Base-by-base conservation (phyloP, 2,888 invertebrate genomes). In the Disparrhopalites patrizii region DNA sequence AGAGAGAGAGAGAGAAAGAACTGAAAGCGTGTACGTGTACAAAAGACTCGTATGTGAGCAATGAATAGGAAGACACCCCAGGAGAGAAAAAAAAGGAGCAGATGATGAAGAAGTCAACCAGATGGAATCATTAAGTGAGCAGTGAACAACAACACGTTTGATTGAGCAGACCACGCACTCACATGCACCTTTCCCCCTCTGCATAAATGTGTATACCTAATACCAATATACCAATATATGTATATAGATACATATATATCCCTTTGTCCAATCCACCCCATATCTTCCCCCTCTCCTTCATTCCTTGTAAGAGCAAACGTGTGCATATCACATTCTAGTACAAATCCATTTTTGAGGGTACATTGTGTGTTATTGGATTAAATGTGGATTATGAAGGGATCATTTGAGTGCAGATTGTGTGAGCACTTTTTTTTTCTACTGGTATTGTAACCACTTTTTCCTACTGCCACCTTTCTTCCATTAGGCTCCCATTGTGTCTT, bases 51-150 rank as follows among this genome's bases (percentile, higher is more conserved):
- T 2, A 18, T 47, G 18, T 47, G 7, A 2, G 20, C 23, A 33
- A 36, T 55, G 8, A 18, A 33, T 33, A 23, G 20, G 36, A 1
- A 55, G 18, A 31, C 50, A 43, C 60, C 60, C 47, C 47, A 60
- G 43, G 60, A 60, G 60, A 51, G 36, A n/a, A 30, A n/a, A n/a
- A n/a, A n/a, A n/a, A 51, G 36, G 36, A 52, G 30, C 2, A 54
- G 51, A 61, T 61, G 61, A 61, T 61, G 61, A 61, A 61, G 61
- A 61, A 61, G 61, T 61, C 61, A 61, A 61, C 36, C 55, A 58
- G 58, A 61, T 61, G 61, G 61, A 61, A 61, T 61, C 61, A 61
- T 61, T 52, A 61, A 51, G 51, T 51, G 33, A 61, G 50, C 51
- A 61, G 61, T 51, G 51, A 61, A 61, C 61, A 61, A 52, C 51